Base-by-base conservation (phyloP, 2,113 vertebrate genomes). In the Heterocephalus glaber region DNA sequence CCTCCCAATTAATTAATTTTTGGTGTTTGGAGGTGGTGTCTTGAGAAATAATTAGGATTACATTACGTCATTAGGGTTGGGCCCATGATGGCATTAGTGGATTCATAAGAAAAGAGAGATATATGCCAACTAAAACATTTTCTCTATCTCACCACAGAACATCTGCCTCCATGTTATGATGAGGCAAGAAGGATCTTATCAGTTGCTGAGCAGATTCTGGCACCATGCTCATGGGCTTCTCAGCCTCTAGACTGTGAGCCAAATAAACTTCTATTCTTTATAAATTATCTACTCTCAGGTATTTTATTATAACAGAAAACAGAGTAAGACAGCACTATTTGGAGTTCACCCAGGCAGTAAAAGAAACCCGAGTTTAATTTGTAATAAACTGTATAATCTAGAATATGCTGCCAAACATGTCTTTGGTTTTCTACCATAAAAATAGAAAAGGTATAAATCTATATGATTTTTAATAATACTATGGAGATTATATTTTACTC, bases 301-400 rank as follows among this genome's bases (percentile, higher is more conserved):
- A 70, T 47, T 83, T 91, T 72, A 30, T 60, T 54, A 60, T 41
- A 70, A 72, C 89, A 91, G 28, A 72, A 35, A 83, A 72, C 79
- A 82, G 63, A 44, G 33, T 56, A 68, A 81, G 76, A 58, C 65
- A 91, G 49, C 54, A 22, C n/a, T 87, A 60, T 95, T 93, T 96
- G 82, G 89, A 92, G 82, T 92, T 77, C 70, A 1, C 13, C 58
- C 60, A 88, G 22, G 35, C 54, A 97, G 41, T 89, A 77, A 93
- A 94, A 76, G 38, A 94, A 92, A 89, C 20, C 30, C 54, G 82
- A 94, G 7, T 82, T 96, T 90, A 86, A 92, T 94, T 90, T 94
- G 66, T 77, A 83, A 86, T 89, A 89, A 94, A 61, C 66, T 74
- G 91, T 90, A 28, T 82, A 84, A 90, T 82, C 47, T 86, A 85